Evolutionary conservation across 2,113 vertebrate species (phyloP), one percentile per base, ranked within the genome.

Genomic region (Pipa parva): DNA sequence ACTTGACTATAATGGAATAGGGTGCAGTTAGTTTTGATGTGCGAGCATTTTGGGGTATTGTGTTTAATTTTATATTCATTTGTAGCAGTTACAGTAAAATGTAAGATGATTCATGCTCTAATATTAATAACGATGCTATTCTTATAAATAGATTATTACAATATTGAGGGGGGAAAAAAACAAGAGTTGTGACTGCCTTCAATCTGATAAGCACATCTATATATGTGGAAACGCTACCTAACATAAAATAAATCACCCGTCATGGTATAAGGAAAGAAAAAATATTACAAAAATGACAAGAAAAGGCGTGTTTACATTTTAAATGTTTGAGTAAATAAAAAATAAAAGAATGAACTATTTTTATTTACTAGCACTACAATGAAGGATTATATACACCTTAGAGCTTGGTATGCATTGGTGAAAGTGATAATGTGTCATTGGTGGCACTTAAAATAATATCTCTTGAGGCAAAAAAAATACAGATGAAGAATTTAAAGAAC

Each of bases 111-210:
- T 60, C 61, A 70, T 70, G 46, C 31, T 51, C 45, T 18, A 49
- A 49, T 45, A 61, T 61, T 61, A 70, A 70, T 70, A 70, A 54
- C 57, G 42, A 45, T 61, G 54, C 60, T 61, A 49, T 42, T 54
- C 58, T 25, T 69, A 28, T 49, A 39, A 68, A 66, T 58, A 58
- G 24, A 22, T 12, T 21, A 60, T 70, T 61, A 70, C 17, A 45
- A 61, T 61, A 70, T 49, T 61, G n/a, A n/a, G n/a, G n/a, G n/a
- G n/a, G 57, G 48, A 58, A 61, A 70, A 52, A 54, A 58, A 56
- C 65, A 60, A 69, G 65, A 28, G 48, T 48, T 22, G 7, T 70
- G 54, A 61, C 66, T 46, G 57, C 26, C 26, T 54, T 70, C 18
- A 24, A 45, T 58, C 61, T 54, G 48, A 61, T 69, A 42, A 58